Evolutionary conservation across 1,140 invertebrate species (phyloP).

Genomic region (Monomorium pharaonis): DNA sequence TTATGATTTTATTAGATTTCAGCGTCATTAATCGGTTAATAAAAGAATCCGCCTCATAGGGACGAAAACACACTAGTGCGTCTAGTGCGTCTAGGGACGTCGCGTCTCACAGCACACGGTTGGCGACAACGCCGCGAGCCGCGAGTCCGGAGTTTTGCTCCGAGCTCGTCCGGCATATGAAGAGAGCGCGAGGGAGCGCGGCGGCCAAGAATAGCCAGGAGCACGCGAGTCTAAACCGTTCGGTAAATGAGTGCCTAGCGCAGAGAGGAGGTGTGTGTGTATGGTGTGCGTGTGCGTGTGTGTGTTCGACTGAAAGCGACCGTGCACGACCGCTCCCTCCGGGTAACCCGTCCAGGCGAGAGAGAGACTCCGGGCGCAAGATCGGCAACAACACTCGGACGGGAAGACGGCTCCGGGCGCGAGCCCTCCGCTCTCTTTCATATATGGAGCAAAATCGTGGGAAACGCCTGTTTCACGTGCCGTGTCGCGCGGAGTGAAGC

Average conservation of each 20-base stretch:
- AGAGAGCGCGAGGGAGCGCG: slow-evolving; percentile 55
- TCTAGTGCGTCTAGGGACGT: no score
- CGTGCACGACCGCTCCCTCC: slow-evolving; percentile 75
- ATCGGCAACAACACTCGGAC: slow-evolving; percentile 47
- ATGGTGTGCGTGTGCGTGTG: no score
- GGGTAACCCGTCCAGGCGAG: slow-evolving; percentile 58
- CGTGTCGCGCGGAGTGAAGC: slow-evolving; percentile 67
- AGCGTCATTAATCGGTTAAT: no score
- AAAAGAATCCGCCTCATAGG: no score
- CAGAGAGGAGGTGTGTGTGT: no score
- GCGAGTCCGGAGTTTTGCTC: neutral
- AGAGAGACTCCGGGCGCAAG: slow-evolving; percentile 52
- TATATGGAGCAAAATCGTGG: slow-evolving; percentile 74
- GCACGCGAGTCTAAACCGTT: slow-evolving; percentile 78
- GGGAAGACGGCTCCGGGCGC: slow-evolving; percentile 25
- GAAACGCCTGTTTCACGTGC: slow-evolving; percentile 69
- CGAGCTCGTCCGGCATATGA: slow-evolving; percentile 52
- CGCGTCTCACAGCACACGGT: neutral
- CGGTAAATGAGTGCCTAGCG: slow-evolving; percentile 65
- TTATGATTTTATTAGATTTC: no score
- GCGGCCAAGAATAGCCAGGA: slow-evolving; percentile 80
- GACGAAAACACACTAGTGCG: no score
- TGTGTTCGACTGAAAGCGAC: slow-evolving; percentile 54
- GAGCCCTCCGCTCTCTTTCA: slow-evolving; percentile 62
- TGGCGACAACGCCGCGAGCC: slow-evolving; percentile 55